Conservation (phyloP, 2,113 vertebrate species). For the Sorex fumeus region DNA sequence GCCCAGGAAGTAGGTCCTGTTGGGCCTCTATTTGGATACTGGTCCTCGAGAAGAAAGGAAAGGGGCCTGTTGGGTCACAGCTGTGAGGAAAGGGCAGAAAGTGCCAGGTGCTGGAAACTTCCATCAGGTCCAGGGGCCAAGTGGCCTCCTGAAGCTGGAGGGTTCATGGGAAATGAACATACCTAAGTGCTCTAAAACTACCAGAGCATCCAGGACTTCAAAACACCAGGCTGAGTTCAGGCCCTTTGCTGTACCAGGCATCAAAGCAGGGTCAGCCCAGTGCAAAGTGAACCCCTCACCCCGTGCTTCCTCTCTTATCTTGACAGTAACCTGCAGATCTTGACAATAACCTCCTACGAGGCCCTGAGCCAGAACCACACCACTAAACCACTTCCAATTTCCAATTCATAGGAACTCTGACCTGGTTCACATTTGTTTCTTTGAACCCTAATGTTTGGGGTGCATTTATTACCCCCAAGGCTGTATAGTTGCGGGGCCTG, state of each 20-base stretch:
- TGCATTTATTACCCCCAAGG: neutral
- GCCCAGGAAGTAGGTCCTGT: too few relatives aligned
- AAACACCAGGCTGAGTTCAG: neutral
- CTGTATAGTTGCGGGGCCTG: too few relatives aligned
- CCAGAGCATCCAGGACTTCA: neutral
- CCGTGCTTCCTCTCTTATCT: too few relatives aligned
- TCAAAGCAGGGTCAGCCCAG: too few relatives aligned
- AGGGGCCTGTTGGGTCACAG: too few relatives aligned
- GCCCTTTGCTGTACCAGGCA: neutral
- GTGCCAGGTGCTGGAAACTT: neutral
- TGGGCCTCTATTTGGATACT: neutral
- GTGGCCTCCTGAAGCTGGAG: neutral
- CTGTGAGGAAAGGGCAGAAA: too few relatives aligned
- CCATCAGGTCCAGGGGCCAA: neutral
- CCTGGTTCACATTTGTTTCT: neutral
- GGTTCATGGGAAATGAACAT: neutral
- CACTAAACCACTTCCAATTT: constrained; percentile 3
- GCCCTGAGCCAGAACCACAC: neutral
- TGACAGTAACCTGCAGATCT: neutral
- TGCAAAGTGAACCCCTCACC: too few relatives aligned
- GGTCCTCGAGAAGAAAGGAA: neutral
- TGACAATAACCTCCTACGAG: neutral
- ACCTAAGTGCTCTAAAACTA: neutral
- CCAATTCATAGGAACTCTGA: neutral
- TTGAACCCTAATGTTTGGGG: neutral